Evolutionary conservation across 2,888 invertebrate species (phyloP).

Genomic region (Dynastes grantii): DNA sequence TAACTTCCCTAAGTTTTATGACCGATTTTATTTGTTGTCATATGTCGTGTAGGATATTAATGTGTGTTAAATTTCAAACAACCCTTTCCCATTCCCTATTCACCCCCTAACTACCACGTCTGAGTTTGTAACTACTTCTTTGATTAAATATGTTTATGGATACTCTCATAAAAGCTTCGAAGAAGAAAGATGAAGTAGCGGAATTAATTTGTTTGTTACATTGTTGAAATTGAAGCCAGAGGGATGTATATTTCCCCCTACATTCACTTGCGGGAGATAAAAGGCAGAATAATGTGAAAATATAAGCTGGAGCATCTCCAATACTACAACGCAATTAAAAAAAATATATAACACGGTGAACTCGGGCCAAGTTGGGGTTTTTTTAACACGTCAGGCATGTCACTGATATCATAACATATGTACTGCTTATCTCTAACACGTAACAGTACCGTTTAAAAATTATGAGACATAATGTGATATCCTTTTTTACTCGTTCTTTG

Average conservation of each 20-base stretch:
- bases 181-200: background rate
- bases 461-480: background rate
- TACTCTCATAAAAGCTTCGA: background rate
- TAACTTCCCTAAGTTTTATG: constrained; percentile 50
- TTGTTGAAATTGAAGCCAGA: background rate
- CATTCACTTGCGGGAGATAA: background rate
- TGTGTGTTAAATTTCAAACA: constrained; percentile 49
- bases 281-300: background rate
- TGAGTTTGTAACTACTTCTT: constrained; percentile 48
- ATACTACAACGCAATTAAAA: constrained; percentile 11
- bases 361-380: background rate
- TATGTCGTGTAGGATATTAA: constrained; percentile 42
- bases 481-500: no score
- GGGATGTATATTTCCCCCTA: background rate
- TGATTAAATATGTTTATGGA: constrained; percentile 39
- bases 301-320: background rate
- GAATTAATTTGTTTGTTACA: constrained; percentile 31
- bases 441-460: background rate
- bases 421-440: constrained; percentile 22
- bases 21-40: constrained; percentile 47
- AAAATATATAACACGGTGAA: constrained; percentile 3
- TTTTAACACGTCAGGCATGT: constrained; percentile 8
- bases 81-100: background rate
- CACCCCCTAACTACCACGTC: background rate
- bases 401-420: constrained; percentile 24